Conservation (phyloP, 2,888 invertebrate species). For the Lithophane semibrunnea region DNA sequence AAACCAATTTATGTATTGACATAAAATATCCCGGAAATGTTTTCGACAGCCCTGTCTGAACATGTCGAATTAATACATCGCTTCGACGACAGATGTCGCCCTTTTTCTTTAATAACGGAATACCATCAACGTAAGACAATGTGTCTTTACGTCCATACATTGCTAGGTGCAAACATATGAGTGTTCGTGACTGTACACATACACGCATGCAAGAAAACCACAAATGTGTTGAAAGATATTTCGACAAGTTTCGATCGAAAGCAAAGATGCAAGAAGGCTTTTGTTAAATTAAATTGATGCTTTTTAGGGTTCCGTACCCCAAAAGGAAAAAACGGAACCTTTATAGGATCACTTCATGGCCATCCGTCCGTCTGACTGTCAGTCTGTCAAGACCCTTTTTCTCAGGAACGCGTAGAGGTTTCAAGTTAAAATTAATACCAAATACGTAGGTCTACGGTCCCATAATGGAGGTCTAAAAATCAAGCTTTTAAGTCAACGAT, state of each 20-base stretch:
- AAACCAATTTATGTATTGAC: not conserved
- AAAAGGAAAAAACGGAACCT: not conserved
- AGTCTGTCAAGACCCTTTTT: not conserved
- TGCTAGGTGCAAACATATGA: not conserved
- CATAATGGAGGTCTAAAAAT: no score
- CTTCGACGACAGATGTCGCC: constrained; percentile 70
- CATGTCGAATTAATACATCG: constrained; percentile 26
- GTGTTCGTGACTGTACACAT: not conserved
- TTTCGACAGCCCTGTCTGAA: constrained; percentile 22
- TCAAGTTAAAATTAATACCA: not conserved
- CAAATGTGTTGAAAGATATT: not conserved
- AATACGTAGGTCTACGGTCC: not conserved
- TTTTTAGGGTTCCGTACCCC: not conserved
- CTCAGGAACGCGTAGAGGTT: not conserved
- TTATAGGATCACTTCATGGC: not conserved
- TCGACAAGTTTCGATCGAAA: not conserved
- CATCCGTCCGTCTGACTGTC: not conserved
- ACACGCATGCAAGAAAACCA: not conserved
- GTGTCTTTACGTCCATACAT: constrained; percentile 21
- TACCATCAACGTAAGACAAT: constrained; percentile 63
- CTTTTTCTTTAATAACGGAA: constrained; percentile 74
- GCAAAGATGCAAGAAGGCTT: not conserved
- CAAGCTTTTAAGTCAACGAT: no score
- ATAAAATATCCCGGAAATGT: not conserved
- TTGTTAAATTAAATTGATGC: not conserved